Conservation (phyloP, 2,113 vertebrate species). For the Furnarius figulus region DNA sequence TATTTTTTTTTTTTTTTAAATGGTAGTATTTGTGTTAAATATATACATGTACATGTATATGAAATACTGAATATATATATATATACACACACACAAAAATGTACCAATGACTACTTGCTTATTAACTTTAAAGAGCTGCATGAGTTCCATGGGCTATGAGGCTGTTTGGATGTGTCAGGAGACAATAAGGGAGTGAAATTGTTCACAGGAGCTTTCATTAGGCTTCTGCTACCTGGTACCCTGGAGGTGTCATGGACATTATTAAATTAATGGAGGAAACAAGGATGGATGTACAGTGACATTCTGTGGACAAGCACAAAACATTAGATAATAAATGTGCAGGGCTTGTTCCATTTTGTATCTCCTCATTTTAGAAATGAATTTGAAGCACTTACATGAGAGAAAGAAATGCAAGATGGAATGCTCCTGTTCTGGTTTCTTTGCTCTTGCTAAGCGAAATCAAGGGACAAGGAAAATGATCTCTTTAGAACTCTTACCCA, state of each 20-base stretch:
- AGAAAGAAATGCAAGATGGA: not conserved
- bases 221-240: not conserved
- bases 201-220: not conserved
- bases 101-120: not conserved
- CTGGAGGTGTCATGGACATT: not conserved
- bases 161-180: not conserved
- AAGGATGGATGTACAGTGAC: not conserved
- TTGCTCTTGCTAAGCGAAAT: not conserved
- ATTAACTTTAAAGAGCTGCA: not conserved
- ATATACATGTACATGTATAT: not conserved
- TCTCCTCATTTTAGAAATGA: not conserved
- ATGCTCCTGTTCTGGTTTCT: not conserved
- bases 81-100: not conserved
- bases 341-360: not conserved
- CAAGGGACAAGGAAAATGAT: not conserved
- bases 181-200: not conserved
- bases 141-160: not conserved
- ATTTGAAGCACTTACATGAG: not conserved
- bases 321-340: not conserved
- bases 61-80: not conserved
- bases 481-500: not conserved
- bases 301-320: not conserved
- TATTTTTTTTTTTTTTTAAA: not conserved
- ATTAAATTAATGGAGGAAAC: not conserved
- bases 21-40: not conserved